A percentile compares a stretch with the other conserved stretches of the same genome.
Evolutionary conservation across 2,113 vertebrate genomes (phyloP).

Genomic region (Cebus imitator): DNA sequence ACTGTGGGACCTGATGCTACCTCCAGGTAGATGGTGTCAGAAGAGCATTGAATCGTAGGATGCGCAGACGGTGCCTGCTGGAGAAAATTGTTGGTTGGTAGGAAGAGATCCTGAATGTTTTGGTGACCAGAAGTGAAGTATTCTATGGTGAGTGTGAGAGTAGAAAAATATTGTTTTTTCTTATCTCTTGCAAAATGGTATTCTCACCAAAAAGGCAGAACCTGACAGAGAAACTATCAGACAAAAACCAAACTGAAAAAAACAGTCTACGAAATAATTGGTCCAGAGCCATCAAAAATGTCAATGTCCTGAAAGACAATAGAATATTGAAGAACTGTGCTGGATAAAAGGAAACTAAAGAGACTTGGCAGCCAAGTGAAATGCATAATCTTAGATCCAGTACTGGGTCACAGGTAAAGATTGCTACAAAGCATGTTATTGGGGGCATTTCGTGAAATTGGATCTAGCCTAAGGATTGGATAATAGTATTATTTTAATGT

Average conservation of each 20-base stretch:
- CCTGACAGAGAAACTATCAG: neutral
- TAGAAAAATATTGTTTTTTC: neutral
- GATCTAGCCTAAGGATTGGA: neutral
- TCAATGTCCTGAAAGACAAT: neutral
- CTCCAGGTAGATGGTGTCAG: neutral
- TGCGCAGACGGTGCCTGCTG: neutral
- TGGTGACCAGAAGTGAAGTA: neutral
- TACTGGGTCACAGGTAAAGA: neutral
- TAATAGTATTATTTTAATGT: neutral
- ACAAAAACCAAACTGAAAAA: constrained; percentile 9
- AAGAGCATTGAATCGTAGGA: neutral
- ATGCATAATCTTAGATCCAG: neutral
- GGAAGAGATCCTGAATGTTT: neutral
- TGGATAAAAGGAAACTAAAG: neutral
- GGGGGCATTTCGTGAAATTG: neutral
- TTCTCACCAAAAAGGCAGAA: constrained; percentile 18
- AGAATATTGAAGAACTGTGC: neutral
- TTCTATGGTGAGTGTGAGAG: neutral
- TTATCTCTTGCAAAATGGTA: neutral
- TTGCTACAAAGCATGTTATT: neutral
- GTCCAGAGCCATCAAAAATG: neutral
- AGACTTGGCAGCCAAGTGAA: neutral
- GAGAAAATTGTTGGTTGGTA: neutral
- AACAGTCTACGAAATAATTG: neutral
- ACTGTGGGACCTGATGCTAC: neutral